These are phyloP conservation scores for Mesocricetus auratus DNA, from an alignment of 2,113 vertebrate genomes.

Conservation along the genomic window DNA sequence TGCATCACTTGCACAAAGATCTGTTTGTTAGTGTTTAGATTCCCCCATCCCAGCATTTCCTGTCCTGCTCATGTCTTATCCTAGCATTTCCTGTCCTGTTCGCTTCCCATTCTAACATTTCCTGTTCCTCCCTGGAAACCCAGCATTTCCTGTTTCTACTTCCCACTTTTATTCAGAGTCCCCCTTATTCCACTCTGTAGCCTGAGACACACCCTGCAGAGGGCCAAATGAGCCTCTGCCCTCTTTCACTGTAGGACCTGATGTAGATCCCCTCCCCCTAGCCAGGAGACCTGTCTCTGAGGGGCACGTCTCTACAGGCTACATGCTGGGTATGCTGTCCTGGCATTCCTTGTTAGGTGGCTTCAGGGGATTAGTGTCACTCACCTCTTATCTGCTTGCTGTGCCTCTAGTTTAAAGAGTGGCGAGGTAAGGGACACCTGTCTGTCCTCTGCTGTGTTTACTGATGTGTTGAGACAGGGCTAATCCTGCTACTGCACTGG, in stretches of 20 bases:
- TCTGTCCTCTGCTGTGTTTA: neutral
- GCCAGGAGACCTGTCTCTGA: neutral
- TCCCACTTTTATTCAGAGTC: neutral
- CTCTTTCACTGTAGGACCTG: neutral
- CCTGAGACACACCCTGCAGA: neutral
- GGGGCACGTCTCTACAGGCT: neutral
- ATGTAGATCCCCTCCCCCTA: rapidly evolving
- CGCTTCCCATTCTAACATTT: too few relatives aligned
- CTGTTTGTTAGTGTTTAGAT: neutral
- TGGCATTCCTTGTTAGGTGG: neutral
- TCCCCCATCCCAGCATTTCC: neutral
- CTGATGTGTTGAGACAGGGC: neutral
- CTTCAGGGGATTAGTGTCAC: neutral
- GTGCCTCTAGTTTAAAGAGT: slow-evolving; percentile 53
- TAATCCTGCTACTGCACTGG: neutral
- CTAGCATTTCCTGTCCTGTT: neutral
- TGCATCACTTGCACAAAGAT: neutral
- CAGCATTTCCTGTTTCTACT: neutral
- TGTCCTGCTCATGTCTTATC: neutral
- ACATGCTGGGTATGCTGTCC: neutral
- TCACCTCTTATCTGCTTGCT: neutral
- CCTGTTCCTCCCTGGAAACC: neutral
- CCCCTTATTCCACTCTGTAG: neutral
- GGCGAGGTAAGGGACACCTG: slow-evolving; percentile 27
- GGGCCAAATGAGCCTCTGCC: neutral